These are phyloP conservation scores for Drosophila nasuta DNA, from an alignment of 1,140 invertebrate genomes.

Conservation along the genomic window DNA sequence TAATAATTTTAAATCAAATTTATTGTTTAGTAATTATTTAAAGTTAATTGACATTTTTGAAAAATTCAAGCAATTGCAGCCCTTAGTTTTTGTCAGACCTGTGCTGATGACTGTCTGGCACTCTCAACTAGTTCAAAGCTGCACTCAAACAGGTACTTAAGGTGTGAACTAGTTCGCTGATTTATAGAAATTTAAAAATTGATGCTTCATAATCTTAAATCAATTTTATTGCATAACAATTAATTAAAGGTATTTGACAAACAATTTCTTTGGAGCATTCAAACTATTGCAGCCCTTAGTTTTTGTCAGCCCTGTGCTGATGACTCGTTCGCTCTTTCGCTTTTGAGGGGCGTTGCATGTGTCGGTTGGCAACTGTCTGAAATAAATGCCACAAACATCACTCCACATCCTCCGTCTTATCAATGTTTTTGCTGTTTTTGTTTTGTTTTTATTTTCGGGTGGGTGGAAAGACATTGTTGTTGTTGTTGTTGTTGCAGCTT, in stretches of 20 bases:
- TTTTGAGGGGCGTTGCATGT: conserved; percentile 35
- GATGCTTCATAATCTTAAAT: background rate
- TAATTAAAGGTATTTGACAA: conserved; percentile 1
- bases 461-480: background rate
- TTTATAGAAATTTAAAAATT: background rate
- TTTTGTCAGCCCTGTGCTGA: conserved; percentile 22
- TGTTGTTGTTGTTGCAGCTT: conserved; percentile 7
- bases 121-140: no score
- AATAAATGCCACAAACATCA: conserved; percentile 4
- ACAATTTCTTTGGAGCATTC: background rate
- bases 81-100: background rate
- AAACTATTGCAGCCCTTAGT: conserved; percentile 7
- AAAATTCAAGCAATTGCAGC: no score
- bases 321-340: background rate
- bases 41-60: no score
- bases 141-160: no score
- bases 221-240: background rate
- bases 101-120: no score
- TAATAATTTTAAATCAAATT: no score
- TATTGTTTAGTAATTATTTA: no score
- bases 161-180: background rate
- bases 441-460: no score
- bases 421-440: background rate
- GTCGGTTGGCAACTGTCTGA: conserved; percentile 17
- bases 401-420: conserved; percentile 31